Conservation (phyloP, 2,888 invertebrate species). For the Thyatira batis region DNA sequence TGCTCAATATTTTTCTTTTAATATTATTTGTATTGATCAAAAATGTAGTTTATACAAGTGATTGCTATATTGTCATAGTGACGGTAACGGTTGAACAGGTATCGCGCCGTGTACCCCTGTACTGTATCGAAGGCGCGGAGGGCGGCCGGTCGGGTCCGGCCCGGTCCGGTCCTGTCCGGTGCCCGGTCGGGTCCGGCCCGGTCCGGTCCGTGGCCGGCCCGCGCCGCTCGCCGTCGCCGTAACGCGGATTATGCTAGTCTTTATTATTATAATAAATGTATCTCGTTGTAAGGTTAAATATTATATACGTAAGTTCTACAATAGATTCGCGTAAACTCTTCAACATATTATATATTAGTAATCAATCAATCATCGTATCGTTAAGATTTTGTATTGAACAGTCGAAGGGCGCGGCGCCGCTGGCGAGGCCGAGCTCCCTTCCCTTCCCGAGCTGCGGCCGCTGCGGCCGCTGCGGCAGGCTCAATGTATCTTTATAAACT, state of each 20-base stretch:
- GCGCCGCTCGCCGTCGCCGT: conserved; percentile 27
- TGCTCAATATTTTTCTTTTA: conserved; percentile 69
- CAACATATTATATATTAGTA: conserved; percentile 62
- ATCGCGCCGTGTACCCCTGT: background rate
- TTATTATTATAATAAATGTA: conserved; percentile 67
- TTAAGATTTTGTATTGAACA: conserved; percentile 50
- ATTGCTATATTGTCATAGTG: background rate
- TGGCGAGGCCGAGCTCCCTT: no score
- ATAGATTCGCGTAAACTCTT: conserved; percentile 52
- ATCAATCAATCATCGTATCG: conserved; percentile 37
- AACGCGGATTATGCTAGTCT: conserved; percentile 80
- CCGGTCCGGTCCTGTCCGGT: background rate
- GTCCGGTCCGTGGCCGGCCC: background rate
- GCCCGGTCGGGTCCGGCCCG: background rate
- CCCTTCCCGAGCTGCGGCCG: no score
- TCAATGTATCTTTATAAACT: no score
- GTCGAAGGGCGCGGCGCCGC: conserved; percentile 7
- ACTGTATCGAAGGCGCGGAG: no score
- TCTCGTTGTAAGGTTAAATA: conserved; percentile 52
- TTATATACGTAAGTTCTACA: conserved; percentile 63
- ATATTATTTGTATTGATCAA: conserved; percentile 53
- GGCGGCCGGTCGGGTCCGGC: background rate
- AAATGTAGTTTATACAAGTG: conserved; percentile 24
- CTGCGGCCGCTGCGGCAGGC: no score
- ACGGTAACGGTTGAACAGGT: background rate